Conservation (phyloP, 2,113 vertebrate genomes). For the Mesoclemmys tuberculata region DNA sequence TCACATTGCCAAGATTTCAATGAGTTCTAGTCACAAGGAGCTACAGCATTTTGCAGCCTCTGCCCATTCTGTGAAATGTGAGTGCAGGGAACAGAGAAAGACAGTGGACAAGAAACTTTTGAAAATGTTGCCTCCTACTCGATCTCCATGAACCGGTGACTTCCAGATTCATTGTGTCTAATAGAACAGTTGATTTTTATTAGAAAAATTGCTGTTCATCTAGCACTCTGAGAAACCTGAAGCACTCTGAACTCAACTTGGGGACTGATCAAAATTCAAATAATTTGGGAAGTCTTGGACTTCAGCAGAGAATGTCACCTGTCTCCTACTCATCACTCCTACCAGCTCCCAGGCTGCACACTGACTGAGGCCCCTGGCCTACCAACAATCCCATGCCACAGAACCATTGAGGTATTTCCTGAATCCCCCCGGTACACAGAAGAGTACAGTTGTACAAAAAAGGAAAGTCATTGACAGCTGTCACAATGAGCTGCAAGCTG, state of each 20-base stretch:
- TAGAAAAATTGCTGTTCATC: neutral
- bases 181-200: neutral
- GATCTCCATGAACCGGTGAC: neutral
- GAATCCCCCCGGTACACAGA: neutral
- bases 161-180: neutral
- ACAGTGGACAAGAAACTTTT: neutral
- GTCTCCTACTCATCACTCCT: neutral
- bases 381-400: neutral
- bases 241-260: neutral
- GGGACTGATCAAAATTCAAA: neutral
- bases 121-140: neutral
- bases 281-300: neutral
- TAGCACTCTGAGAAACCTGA: neutral
- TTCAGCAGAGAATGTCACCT: neutral
- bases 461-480: too few species aligned
- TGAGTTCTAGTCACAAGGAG: neutral
- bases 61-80: neutral
- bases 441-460: fast-evolving
- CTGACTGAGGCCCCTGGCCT: neutral
- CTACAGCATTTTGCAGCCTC: fast-evolving
- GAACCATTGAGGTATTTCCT: neutral
- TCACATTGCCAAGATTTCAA: neutral
- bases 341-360: neutral
- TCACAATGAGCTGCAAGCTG: neutral
- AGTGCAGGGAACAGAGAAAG: neutral